Conservation (phyloP, 2,797 vertebrate species). For the Mastacembelus armatus region DNA sequence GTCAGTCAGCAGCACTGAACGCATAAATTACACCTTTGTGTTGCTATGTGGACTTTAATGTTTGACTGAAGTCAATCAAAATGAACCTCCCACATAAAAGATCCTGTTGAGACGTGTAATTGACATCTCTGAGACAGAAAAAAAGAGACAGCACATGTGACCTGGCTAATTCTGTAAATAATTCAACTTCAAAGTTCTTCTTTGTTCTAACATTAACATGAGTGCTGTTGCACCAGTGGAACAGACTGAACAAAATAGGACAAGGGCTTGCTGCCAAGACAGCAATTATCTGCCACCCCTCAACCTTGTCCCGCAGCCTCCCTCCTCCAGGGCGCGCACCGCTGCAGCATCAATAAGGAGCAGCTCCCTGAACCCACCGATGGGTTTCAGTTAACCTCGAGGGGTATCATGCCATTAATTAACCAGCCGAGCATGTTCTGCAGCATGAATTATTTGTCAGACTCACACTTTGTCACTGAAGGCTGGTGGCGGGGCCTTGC, state of each 20-base stretch:
- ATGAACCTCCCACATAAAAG: conserved; percentile 5
- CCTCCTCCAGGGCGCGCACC: conserved; percentile 31
- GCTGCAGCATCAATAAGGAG: conserved; percentile 23
- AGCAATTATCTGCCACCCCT: conserved; percentile 64
- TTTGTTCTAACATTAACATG: conserved; percentile 54
- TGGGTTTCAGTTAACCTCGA: conserved; percentile 50
- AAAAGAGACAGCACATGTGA: too few species aligned
- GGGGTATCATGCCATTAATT: conserved; percentile 58
- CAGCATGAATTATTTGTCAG: conserved; percentile 62
- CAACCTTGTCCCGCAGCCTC: conserved; percentile 55
- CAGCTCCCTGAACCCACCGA: conserved; percentile 41
- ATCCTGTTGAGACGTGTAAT: too few species aligned
- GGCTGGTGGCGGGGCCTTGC: conserved; percentile 85
- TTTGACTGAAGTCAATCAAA: conserved; percentile 23
- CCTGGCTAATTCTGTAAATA: conserved; percentile 58
- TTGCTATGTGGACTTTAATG: conserved; percentile 2
- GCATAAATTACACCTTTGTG: conserved; percentile 13
- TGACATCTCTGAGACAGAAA: too few species aligned
- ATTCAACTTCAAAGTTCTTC: conserved; percentile 66
- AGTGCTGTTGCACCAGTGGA: conserved; percentile 39
- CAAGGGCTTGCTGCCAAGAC: conserved; percentile 67
- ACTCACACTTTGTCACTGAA: conserved; percentile 96
- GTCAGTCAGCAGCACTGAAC: conserved; percentile 13
- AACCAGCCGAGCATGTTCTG: conserved; percentile 47
- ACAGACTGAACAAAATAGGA: conserved; percentile 55